Conservation (phyloP, 64 coral and sea anemone species). For the Acropora tenuis region DNA sequence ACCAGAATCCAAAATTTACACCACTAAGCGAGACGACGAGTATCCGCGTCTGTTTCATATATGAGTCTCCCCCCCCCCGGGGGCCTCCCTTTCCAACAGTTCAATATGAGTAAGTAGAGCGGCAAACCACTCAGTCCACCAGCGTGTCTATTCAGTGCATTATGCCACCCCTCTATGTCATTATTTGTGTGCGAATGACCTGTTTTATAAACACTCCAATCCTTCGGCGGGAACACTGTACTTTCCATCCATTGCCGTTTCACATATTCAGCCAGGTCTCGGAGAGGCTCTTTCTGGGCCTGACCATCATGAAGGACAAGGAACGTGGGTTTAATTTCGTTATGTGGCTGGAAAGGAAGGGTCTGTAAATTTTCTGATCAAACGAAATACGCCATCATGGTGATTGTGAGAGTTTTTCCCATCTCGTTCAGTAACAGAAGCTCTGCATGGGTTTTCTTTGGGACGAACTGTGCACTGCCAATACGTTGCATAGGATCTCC, state of each 20-base stretch:
- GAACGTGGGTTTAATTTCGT: background rate
- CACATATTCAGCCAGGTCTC: background rate
- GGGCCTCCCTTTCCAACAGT: background rate
- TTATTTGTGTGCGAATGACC: background rate
- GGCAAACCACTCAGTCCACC: background rate
- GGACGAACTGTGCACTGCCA: no score
- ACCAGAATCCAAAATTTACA: no score
- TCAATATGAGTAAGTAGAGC: background rate
- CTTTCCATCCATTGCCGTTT: slow-evolving; percentile 1
- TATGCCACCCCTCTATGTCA: background rate
- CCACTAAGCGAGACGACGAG: no score
- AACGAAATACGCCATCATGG: background rate
- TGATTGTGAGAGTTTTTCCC: background rate
- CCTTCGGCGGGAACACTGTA: background rate
- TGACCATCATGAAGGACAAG: background rate
- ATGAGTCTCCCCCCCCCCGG: no score
- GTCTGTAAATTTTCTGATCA: background rate
- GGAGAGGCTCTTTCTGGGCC: background rate
- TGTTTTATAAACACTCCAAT: slow-evolving; percentile 19
- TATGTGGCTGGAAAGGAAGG: background rate
- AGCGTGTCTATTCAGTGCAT: background rate
- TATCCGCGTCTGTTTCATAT: no score
- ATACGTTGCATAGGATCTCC: no score
- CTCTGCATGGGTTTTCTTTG: no score
- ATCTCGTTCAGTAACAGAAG: background rate